phyloP scores from a whole-genome alignment of 2,113 vertebrate genomes.

The Xiphophorus hellerii region DNA sequence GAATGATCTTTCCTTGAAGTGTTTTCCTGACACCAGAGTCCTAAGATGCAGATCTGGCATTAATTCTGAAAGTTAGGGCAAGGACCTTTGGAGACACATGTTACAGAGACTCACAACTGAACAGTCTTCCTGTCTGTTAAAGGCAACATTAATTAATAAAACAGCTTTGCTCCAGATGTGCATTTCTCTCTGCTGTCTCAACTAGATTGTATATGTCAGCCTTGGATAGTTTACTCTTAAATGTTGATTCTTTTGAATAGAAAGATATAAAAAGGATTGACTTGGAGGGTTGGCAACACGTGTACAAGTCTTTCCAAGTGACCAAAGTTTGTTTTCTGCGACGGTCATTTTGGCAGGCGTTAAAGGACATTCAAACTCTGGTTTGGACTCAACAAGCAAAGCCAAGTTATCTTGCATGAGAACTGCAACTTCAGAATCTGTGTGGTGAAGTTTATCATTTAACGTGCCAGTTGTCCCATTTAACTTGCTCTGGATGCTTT shows the following conservation, averaged over 20 bases:
- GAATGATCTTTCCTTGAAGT: too few relatives aligned
- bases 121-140: neutral
- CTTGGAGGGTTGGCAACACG: neutral
- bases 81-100: too few relatives aligned
- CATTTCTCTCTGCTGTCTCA: neutral
- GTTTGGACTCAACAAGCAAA: too few relatives aligned
- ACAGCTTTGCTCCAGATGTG: neutral
- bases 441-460: too few relatives aligned
- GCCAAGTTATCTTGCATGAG: neutral
- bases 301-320: neutral
- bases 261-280: neutral
- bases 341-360: neutral
- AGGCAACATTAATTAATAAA: neutral
- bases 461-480: too few relatives aligned
- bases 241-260: neutral
- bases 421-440: neutral
- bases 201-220: neutral
- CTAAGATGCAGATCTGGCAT: too few relatives aligned
- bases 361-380: neutral
- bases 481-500: too few relatives aligned
- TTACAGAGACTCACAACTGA: too few relatives aligned
- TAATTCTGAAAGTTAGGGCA: too few relatives aligned
- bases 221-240: neutral
- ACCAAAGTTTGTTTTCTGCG: neutral
- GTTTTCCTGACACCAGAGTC: too few relatives aligned